These are phyloP conservation scores for Osmerus mordax DNA, from an alignment of 2,113 vertebrate genomes.

Conservation along the genomic window DNA sequence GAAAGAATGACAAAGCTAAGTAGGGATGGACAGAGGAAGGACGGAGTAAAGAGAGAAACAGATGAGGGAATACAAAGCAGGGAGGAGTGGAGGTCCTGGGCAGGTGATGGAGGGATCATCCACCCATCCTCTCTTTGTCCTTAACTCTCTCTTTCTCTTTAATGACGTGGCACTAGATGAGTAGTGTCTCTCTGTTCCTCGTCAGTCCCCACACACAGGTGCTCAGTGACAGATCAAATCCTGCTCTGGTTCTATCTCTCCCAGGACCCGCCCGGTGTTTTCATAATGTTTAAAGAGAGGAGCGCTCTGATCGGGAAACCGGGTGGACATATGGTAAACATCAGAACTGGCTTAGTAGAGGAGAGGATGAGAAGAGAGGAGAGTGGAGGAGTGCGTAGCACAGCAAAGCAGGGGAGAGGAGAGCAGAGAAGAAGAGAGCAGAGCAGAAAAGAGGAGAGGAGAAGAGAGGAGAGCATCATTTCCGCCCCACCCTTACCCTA, in stretches of 20 bases:
- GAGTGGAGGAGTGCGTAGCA: conserved; percentile 11
- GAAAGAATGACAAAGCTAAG: neutral
- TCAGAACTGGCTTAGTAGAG: conserved; percentile 38
- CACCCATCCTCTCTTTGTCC: conserved; percentile 26
- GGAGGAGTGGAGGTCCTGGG: conserved; percentile 51
- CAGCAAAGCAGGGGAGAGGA: neutral
- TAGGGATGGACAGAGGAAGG: conserved; percentile 22
- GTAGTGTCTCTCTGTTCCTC: conserved; percentile 43
- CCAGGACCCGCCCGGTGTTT: conserved; percentile 55
- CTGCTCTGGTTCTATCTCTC: conserved; percentile 58
- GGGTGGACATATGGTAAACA: conserved; percentile 66
- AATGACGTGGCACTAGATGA: conserved; percentile 64
- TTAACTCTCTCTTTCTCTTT: conserved; percentile 39
- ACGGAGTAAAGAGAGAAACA: conserved; percentile 60
- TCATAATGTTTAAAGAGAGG: conserved; percentile 54
- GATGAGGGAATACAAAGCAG: conserved; percentile 62
- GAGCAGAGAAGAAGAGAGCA: neutral
- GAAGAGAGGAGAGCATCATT: neutral
- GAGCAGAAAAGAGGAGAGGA: neutral
- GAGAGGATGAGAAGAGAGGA: conserved; percentile 13
- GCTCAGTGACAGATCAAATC: conserved; percentile 60
- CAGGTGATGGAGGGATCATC: conserved; percentile 62
- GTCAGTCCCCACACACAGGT: conserved; percentile 57
- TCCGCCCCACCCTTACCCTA: conserved; percentile 19
- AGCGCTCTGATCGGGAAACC: conserved; percentile 59